phyloP scores from a whole-genome alignment of 2,888 invertebrate genomes.

The Silvanus unidentatus region DNA sequence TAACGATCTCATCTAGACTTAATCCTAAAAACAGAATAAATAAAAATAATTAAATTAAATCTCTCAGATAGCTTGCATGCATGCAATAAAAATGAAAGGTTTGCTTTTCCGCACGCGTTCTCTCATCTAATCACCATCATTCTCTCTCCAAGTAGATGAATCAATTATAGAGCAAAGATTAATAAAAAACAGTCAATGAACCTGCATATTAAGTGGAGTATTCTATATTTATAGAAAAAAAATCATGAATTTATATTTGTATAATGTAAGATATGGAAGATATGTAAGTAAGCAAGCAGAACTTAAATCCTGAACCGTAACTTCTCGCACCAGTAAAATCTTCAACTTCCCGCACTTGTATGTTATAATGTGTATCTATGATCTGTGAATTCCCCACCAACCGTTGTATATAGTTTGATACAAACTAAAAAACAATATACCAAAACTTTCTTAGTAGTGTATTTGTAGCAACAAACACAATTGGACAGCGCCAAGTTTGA shows the following conservation, averaged over 20 bases:
- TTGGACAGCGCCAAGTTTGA: conserved; percentile 2
- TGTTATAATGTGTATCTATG: conserved; percentile 27
- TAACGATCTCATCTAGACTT: too few species aligned
- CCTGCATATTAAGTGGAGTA: too few species aligned
- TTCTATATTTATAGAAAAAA: too few species aligned
- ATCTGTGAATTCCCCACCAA: conserved; percentile 17
- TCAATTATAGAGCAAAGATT: not conserved
- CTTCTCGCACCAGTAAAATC: conserved; percentile 33
- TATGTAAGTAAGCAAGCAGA: conserved; percentile 1
- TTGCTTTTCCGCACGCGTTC: conserved; percentile 1
- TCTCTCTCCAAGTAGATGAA: too few species aligned
- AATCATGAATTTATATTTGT: too few species aligned
- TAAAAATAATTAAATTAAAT: too few species aligned
- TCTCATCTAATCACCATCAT: too few species aligned
- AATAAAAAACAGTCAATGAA: not conserved
- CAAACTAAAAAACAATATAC: conserved; percentile 16
- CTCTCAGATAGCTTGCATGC: too few species aligned
- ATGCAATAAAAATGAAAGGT: conserved; percentile 2
- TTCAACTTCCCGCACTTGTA: conserved; percentile 39
- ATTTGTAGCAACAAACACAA: not conserved
- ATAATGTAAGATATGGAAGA: too few species aligned
- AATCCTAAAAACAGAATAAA: too few species aligned
- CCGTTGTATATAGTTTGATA: not conserved
- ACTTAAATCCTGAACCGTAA: conserved; percentile 21
- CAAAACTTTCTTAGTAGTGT: conserved; percentile 13